Percentiles rank a stretch among this genome's conserved stretches.
phyloP scores from a whole-genome alignment of 2,797 vertebrate species.

The Syngnathus acus region DNA sequence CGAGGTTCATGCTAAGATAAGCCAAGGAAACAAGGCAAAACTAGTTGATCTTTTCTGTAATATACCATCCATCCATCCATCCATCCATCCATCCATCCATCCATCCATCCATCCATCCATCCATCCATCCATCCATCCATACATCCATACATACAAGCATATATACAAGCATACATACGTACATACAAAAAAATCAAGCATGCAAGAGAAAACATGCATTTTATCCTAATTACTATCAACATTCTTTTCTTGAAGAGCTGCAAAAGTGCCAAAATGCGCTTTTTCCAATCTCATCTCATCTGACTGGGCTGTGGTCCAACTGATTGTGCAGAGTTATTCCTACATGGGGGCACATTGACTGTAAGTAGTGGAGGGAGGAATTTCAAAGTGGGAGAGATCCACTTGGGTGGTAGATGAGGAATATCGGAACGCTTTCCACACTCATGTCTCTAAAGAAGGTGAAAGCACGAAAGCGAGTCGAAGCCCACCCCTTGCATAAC shows the following conservation, averaged over 20 bases:
- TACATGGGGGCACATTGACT: conserved; percentile 66
- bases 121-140: too few relatives aligned
- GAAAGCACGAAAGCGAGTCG: not conserved
- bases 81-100: too few relatives aligned
- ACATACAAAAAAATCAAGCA: conserved; percentile 27
- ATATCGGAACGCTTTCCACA: not conserved
- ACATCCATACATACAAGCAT: not conserved
- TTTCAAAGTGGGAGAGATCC: conserved; percentile 54
- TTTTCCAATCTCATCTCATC: conserved; percentile 45
- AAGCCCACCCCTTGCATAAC: too few relatives aligned
- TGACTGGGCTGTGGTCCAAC: conserved; percentile 46
- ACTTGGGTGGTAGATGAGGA: conserved; percentile 57
- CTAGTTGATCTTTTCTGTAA: too few relatives aligned
- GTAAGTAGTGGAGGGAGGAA: conserved; percentile 62
- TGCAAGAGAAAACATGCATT: conserved; percentile 31
- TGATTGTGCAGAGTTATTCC: conserved; percentile 54
- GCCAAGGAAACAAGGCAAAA: too few relatives aligned
- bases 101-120: too few relatives aligned
- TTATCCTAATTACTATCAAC: conserved; percentile 20
- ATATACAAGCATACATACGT: not conserved
- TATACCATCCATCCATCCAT: too few relatives aligned
- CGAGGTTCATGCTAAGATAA: too few relatives aligned
- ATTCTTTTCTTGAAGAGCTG: conserved; percentile 30
- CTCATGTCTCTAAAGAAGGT: not conserved
- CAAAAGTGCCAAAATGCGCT: conserved; percentile 48